Conservation (phyloP, 2,113 vertebrate species). For the Alligator mississippiensis region DNA sequence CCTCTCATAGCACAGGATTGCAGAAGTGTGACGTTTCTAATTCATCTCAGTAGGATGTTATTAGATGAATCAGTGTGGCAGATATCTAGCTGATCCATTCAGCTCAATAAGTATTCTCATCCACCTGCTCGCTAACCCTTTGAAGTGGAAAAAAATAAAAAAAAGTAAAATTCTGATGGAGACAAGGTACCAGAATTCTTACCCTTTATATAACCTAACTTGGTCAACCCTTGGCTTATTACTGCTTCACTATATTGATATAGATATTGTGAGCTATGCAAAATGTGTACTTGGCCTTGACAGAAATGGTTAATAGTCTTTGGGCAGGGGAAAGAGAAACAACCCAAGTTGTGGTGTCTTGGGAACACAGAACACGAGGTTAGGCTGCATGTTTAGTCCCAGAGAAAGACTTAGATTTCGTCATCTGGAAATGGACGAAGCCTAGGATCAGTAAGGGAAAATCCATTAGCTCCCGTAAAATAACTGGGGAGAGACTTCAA, state of each 20-base stretch:
- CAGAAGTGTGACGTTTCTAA: background rate
- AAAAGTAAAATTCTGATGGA: background rate
- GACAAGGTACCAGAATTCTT: background rate
- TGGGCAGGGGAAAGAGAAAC: background rate
- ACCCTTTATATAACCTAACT: background rate
- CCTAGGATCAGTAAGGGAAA: background rate
- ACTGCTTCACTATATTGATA: background rate
- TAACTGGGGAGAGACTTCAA: background rate
- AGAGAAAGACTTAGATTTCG: background rate
- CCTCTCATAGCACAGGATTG: background rate
- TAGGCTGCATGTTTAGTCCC: background rate
- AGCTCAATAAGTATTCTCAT: constrained; percentile 9
- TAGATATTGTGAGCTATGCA: background rate
- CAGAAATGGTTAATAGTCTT: constrained; percentile 37
- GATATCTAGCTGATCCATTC: background rate
- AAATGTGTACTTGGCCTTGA: background rate
- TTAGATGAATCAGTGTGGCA: background rate
- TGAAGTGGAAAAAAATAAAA: background rate
- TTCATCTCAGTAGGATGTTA: fast-evolving
- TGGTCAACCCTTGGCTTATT: background rate
- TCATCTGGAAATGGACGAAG: background rate
- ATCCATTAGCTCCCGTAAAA: background rate
- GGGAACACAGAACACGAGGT: background rate
- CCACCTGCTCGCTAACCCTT: background rate
- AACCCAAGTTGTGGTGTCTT: constrained; percentile 3